Base-by-base conservation (phyloP, 1,140 invertebrate species). In the Venturia canescens region DNA sequence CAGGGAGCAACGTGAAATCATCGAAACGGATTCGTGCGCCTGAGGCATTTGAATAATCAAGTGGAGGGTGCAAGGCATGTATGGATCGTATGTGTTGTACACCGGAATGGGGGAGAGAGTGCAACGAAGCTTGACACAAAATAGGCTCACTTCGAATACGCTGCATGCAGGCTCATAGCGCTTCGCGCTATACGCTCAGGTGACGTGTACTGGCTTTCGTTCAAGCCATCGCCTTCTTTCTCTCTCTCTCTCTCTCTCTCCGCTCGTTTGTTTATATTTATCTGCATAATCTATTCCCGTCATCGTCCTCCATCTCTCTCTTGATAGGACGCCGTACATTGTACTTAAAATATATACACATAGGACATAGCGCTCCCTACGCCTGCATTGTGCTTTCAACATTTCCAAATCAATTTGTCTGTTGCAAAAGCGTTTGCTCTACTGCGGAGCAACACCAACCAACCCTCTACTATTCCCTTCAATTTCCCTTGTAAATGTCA, bases 371-470 rank as follows among this genome's bases (percentile, higher is more conserved):
- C 72, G 63, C 38, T 27, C 60, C 50, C 53, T 2, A 76, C 13
- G 53, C 66, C 66, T 69, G n/a, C 66, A 31, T 83, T 85, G 57
- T 75, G 83, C 63, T 67, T 78, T 82, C 83, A 85, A 83, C 88
- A 90, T 90, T 90, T 89, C 88, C 86, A 89, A 90, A 90, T 90
- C 89, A 90, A 90, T 90, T 90, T 90, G 89, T 90, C 86, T 86
- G 85, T 71, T 82, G 83, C 80, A 83, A 83, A 86, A 83, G 83
- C 84, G 82, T 78, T 80, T 66, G 79, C 80, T 82, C 84, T 84
- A 83, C 84, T 83, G 84, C 82, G 76, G 80, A 69, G 74, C 71
- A 69, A 16, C 50, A 18, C 26, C 16, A 60, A 31, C 50, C 81
- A 79, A 82, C 83, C 80, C 84, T 87, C 87, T 88, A n/a, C 87